phyloP scores from a whole-genome alignment of 2,888 invertebrate genomes.

The Anoplius nigerrimus region DNA sequence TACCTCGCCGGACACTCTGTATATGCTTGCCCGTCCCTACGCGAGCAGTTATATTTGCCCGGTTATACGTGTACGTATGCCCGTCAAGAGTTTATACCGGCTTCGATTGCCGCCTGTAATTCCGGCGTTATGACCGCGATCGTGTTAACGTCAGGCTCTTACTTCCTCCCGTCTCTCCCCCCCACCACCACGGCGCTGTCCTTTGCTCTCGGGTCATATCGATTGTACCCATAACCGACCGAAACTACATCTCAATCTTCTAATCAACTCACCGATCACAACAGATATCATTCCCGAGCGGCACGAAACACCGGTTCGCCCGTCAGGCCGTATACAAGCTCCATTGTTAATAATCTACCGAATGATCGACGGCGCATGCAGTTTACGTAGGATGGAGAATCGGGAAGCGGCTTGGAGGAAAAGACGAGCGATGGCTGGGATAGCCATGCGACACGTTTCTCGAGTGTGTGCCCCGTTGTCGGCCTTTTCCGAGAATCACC shows the following conservation, averaged over 20 bases:
- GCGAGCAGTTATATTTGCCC: conserved; percentile 14
- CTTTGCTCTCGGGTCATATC: too few species aligned
- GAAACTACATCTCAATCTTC: too few species aligned
- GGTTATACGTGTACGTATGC: conserved; percentile 33
- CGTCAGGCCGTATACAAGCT: too few species aligned
- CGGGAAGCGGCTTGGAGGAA: too few species aligned
- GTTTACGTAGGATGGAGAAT: too few species aligned
- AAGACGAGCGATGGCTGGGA: conserved; percentile 24
- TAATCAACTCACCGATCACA: too few species aligned
- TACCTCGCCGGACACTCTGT: too few species aligned
- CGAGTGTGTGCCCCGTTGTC: conserved; percentile 22
- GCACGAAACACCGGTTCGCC: too few species aligned
- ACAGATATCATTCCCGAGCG: too few species aligned
- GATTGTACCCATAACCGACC: too few species aligned
- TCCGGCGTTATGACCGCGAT: conserved; percentile 55
- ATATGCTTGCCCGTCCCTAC: conserved; percentile 24
- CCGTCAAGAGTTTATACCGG: conserved; percentile 53
- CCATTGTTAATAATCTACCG: too few species aligned
- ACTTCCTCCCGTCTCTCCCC: conserved; percentile 18
- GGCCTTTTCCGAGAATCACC: conserved; percentile 30
- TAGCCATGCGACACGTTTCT: conserved; percentile 26
- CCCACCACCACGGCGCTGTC: conserved; percentile 7
- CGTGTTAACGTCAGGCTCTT: conserved; percentile 47
- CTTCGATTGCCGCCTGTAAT: conserved; percentile 58
- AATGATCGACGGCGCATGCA: too few species aligned